Evolutionary conservation across 2,797 vertebrate species (phyloP), one percentile per base, ranked within the genome.

Genomic region (Myripristis jacobus): DNA sequence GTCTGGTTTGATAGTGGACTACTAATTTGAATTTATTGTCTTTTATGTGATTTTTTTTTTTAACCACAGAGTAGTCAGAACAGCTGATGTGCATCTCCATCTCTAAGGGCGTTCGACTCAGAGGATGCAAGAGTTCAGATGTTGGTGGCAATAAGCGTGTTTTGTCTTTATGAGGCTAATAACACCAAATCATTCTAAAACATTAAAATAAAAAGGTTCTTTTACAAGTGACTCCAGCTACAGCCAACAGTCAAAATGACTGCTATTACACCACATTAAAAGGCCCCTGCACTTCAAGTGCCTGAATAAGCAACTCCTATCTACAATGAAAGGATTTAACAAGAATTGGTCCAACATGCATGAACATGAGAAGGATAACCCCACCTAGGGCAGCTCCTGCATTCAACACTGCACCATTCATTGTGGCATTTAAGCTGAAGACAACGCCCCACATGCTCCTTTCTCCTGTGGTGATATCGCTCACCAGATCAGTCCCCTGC

Each of bases 261-360:
- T 65, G 65, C 65, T 53, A 86, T 85, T 83, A 78, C 27, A 64
- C 59, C 51, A 16, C 18, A 80, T 89, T 80, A 46, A 46, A 25
- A 82, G 43, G 55, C 54, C 7, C 3, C 56, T 19, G 57, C 36
- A 48, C 34, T 29, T 66, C 27, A 47, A 31, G 22, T n/a, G 21
- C 47, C 61, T 21, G 64, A 65, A 58, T 53, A 60, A 78, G 46
- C 56, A 56, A 22, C 60, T 65, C 25, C 31, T 60, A 61, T 58
- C 57, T 73, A 27, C 38, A 46, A 38, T 61, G 72, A 67, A 46
- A 69, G 82, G 69, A 83, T 65, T 66, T 69, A 62, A 70, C 66
- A 41, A 52, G 61, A 86, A 87, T 82, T 82, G 73, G 84, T 90
- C 77, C 81, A 87, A 88, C 92, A 71, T 91, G 92, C 76, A 63